Base-by-base conservation (phyloP, 2,113 vertebrate genomes). In the Scortum barcoo region DNA sequence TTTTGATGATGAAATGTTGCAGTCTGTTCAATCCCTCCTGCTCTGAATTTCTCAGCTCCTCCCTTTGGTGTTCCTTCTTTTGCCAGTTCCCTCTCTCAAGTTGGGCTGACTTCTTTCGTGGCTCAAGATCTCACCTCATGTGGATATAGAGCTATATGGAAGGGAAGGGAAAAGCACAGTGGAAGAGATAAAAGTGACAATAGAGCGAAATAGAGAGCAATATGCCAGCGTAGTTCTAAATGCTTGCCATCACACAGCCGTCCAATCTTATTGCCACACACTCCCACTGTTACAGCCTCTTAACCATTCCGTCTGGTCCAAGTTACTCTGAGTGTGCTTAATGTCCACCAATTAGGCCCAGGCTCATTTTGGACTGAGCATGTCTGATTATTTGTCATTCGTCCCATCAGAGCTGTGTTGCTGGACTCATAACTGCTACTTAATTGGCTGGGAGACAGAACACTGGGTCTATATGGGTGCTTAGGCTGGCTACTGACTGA, bases 1-100 rank as follows among this genome's bases (percentile, higher is more conserved):
- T 90, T 91, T 91, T 91, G 89, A 90, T 94, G 90, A 93, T 91
- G 90, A 93, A 93, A 93, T 89, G 90, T 89, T 89, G 83, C 88
- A 86, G 62, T 68, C 84, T 89, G 78, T 88, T 91, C 85, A 66
- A 72, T 81, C 76, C 67, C 77, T 82, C 81, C 66, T 74, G 57
- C 87, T 78, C 90, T 80, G 84, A 75, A 70, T 72, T 87, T 80
- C 85, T 83, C 84, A 67, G 73, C 72, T 85, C 71, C 75, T 85
- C 85, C 73, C 67, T 82, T 87, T 75, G 51, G 58, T 85, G 75
- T 75, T 74, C 42, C 54, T 67, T 57, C 63, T 79, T 76, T 75
- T 72, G 67, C 56, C 68, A 65, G n/a, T 33, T 36, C n/a, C 42
- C 33, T 28, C 54, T 74, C 42, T 75, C 57, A 86, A 72, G 38